Evolutionary conservation across 1,140 invertebrate genomes (phyloP), one percentile per base, ranked within the genome.

Genomic region (Leptinotarsa defecta): DNA sequence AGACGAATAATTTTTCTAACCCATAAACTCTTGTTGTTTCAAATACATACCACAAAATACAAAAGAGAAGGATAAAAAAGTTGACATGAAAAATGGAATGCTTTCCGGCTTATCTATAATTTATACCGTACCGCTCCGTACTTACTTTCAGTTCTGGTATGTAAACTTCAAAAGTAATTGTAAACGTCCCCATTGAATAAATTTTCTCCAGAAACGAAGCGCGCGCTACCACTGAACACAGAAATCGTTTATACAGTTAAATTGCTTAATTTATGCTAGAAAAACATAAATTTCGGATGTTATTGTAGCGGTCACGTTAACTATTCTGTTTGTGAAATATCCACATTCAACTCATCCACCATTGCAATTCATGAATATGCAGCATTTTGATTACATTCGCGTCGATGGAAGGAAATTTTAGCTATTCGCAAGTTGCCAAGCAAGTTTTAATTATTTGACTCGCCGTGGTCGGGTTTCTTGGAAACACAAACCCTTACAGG

Each of bases 261-360:
- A 57, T 57, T 57, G 52, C 52, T 57, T 57, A 57, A 57, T 57
- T 57, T 57, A 57, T 57, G 15, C 52, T 57, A 57, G 52, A 57
- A 57, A 57, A 57, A 57, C 52, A 57, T 4, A 57, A 15, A 57
- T 57, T 57, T 57, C 3, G 52, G 52, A 57, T 57, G 52, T 19
- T 57, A 17, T 57, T 19, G 52, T 19, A 57, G 52, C 52, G 52
- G 52, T 57, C 52, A 57, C n/a, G 52, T 57, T 57, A 15, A 57
- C n/a, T 57, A 57, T 57, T 57, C 52, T 57, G 52, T 57, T 57
- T 57, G 52, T 57, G 52, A 57, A 57, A 17, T 57, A 57, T 19
- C n/a, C 52, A n/a, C 17, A 57, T 57, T 57, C n/a, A 17, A 19
- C 6, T 57, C 52, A 57, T 57, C n/a, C n/a, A 15, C n/a, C 15